A percentile compares a stretch with the other conserved stretches of the same genome.
Evolutionary conservation across 2,797 vertebrate genomes (phyloP).

Genomic region (Phrynocephalus guinanensis): DNA sequence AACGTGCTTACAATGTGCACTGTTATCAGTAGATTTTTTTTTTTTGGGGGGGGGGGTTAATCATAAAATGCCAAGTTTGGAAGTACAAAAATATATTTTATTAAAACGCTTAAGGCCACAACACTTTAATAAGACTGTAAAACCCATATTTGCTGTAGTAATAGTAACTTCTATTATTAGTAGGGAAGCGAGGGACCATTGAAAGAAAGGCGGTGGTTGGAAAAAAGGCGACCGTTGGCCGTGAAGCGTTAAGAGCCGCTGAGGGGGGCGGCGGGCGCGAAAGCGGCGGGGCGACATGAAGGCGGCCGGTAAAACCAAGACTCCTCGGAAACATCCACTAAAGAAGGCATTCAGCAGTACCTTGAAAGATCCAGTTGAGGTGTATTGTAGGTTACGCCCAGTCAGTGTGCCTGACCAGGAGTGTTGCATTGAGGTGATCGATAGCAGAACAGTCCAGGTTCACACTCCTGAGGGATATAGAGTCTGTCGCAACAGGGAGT

Average conservation of each 20-base stretch:
- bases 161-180: conserved; percentile 56
- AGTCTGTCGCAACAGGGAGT: conserved; percentile 90
- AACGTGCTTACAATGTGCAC: conserved; percentile 49
- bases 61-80: conserved; percentile 58
- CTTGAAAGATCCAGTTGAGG: conserved; percentile 92
- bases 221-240: too few relatives aligned
- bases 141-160: conserved; percentile 44
- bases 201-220: too few relatives aligned
- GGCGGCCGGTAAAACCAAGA: conserved; percentile 81
- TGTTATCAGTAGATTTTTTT: conserved; percentile 58
- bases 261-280: too few relatives aligned
- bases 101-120: conserved; percentile 76
- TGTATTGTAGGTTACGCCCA: conserved; percentile 93
- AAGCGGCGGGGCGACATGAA: too few relatives aligned
- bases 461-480: conserved; percentile 91
- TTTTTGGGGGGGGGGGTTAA: conserved; percentile 59
- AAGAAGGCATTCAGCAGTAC: conserved; percentile 83
- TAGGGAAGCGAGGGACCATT: too few relatives aligned
- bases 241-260: too few relatives aligned
- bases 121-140: conserved; percentile 70
- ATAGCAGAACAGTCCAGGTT: conserved; percentile 87
- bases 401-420: conserved; percentile 83
- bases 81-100: conserved; percentile 75
- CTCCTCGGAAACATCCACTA: conserved; percentile 79
- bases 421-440: conserved; percentile 93